These are phyloP conservation scores for Murina feae DNA, from an alignment of 2,113 vertebrate species.

Conservation along the genomic window DNA sequence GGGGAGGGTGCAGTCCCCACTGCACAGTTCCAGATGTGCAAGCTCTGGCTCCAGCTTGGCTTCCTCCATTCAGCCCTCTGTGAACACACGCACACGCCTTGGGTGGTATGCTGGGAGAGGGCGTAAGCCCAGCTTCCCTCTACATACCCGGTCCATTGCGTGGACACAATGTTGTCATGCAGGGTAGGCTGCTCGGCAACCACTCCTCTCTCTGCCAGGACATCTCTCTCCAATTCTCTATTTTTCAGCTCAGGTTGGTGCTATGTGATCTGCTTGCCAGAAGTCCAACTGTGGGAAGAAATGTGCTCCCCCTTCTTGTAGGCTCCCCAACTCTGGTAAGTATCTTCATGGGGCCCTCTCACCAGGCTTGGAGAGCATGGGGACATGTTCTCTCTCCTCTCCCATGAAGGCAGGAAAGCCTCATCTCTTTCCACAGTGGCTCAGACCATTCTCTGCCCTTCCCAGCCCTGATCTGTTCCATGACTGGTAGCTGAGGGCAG, in stretches of 20 bases:
- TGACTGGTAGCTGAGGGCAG: neutral
- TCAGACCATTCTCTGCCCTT: neutral
- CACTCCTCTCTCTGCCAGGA: neutral
- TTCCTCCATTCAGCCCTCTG: neutral
- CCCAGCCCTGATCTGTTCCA: neutral
- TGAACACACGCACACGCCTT: rapidly evolving
- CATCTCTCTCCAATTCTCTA: neutral
- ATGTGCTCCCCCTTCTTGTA: neutral
- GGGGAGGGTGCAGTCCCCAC: neutral
- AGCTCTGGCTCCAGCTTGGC: neutral
- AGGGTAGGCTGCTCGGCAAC: neutral
- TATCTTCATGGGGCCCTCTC: neutral
- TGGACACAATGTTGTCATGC: rapidly evolving
- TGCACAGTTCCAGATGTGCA: neutral
- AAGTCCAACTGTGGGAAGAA: neutral
- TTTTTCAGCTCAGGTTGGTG: neutral
- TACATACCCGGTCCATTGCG: neutral
- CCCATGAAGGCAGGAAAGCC: neutral
- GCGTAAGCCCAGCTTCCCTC: neutral
- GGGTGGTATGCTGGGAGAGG: neutral
- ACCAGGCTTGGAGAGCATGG: neutral
- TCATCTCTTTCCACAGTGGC: neutral
- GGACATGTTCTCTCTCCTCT: neutral
- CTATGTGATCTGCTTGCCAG: neutral
- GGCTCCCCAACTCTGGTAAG: neutral